Conservation (phyloP, 2,797 vertebrate genomes). For the Thripadectes ignobilis region DNA sequence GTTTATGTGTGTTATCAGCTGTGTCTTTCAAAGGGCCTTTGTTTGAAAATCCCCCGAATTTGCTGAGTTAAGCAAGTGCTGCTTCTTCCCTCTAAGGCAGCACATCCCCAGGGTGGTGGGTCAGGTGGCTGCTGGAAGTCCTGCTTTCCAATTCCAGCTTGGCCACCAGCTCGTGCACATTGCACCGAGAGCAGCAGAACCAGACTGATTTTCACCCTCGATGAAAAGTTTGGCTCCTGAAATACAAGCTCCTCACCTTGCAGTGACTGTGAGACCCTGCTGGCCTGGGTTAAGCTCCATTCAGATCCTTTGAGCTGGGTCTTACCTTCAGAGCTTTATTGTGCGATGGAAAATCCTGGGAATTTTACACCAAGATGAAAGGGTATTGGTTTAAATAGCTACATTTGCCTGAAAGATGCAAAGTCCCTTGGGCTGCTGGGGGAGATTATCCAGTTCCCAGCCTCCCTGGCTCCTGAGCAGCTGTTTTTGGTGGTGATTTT, state of each 20-base stretch:
- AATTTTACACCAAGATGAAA: constrained; percentile 29
- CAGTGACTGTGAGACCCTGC: not conserved
- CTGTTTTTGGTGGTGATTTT: constrained; percentile 52
- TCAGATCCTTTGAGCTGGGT: constrained; percentile 6
- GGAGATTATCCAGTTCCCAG: constrained; percentile 28
- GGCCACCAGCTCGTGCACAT: not conserved
- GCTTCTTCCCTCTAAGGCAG: not conserved
- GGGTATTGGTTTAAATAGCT: not conserved
- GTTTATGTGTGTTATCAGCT: not conserved
- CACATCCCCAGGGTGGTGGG: not conserved
- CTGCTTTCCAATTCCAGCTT: not conserved
- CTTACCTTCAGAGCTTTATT: not conserved
- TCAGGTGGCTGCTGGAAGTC: not conserved
- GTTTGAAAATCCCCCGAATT: not conserved
- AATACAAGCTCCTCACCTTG: not conserved
- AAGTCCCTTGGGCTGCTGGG: constrained; percentile 33
- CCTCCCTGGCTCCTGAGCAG: constrained; percentile 41
- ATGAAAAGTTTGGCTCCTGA: not conserved
- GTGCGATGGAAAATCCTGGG: constrained; percentile 3
- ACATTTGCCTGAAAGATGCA: constrained; percentile 25
- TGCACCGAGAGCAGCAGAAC: not conserved
- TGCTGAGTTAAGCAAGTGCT: not conserved
- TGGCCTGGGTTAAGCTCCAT: not conserved
- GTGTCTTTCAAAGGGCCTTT: not conserved
- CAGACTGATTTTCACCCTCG: not conserved